phyloP scores from a whole-genome alignment of 2,888 invertebrate species.

The Sericinus montela region DNA sequence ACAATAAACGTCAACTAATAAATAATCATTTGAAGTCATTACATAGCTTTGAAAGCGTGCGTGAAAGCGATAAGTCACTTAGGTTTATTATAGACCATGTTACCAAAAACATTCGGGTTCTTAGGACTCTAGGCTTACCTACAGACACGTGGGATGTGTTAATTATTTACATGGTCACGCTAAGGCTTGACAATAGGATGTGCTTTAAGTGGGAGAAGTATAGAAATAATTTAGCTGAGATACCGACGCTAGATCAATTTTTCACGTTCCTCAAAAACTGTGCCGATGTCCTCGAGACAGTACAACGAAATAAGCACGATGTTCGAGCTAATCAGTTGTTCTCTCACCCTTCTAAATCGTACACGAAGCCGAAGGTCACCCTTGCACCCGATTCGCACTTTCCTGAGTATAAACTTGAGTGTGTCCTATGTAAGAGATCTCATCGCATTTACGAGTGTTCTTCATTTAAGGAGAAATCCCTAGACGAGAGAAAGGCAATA shows the following conservation, averaged over 20 bases:
- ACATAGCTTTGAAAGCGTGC: neutral
- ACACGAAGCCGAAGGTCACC: too few relatives aligned
- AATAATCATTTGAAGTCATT: conserved; percentile 1
- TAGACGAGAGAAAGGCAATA: too few relatives aligned
- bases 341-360: too few relatives aligned
- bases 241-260: conserved; percentile 16
- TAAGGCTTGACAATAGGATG: conserved; percentile 9
- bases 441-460: too few relatives aligned
- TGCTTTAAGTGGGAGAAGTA: conserved; percentile 18
- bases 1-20: conserved; percentile 16
- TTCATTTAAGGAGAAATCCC: too few relatives aligned
- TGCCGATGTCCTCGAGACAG: conserved; percentile 15
- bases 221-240: conserved; percentile 1
- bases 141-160: too few relatives aligned
- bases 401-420: too few relatives aligned
- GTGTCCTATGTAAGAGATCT: too few relatives aligned
- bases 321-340: too few relatives aligned
- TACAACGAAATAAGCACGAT: neutral
- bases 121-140: conserved; percentile 11
- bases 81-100: conserved; percentile 16
- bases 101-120: conserved; percentile 16
- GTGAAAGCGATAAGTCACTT: conserved; percentile 10
- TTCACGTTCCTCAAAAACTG: conserved; percentile 8
- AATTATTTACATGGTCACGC: conserved; percentile 14
- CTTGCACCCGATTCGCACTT: too few relatives aligned